These are phyloP conservation scores for Sphinx pinastri DNA, from an alignment of 2,888 invertebrate species.

Conservation along the genomic window DNA sequence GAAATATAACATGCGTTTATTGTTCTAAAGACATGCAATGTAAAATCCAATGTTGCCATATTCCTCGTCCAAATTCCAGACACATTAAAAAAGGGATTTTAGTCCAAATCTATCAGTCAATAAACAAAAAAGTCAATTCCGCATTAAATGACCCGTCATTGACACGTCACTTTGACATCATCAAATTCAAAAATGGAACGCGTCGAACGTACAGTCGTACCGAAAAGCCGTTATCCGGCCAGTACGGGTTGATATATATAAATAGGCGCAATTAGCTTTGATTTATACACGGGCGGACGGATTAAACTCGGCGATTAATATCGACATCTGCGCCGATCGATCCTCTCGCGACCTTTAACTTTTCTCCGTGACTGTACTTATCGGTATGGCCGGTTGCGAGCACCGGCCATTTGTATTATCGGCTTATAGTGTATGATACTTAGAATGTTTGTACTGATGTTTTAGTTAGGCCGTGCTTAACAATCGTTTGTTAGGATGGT, in stretches of 20 bases:
- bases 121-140: constrained; percentile 1
- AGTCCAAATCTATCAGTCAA: neutral
- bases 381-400: constrained; percentile 34
- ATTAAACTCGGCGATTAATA: constrained; percentile 78
- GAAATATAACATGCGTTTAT: too few species aligned
- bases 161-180: constrained; percentile 24
- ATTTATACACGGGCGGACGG: constrained; percentile 73
- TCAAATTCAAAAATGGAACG: constrained; percentile 38
- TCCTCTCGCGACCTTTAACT: constrained; percentile 74
- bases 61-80: neutral
- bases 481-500: neutral
- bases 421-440: constrained; percentile 3
- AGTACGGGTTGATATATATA: constrained; percentile 70
- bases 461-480: neutral
- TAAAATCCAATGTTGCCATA: neutral
- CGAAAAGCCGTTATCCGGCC: constrained; percentile 49
- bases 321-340: constrained; percentile 77
- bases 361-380: constrained; percentile 73
- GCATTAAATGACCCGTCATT: constrained; percentile 28
- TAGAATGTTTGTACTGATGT: neutral
- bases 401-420: constrained; percentile 25
- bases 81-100: neutral
- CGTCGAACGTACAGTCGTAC: constrained; percentile 53
- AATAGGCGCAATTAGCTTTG: constrained; percentile 75
- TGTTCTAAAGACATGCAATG: too few species aligned